Conservation (phyloP, 2,888 invertebrate genomes). For the Drosophila anomelani region DNA sequence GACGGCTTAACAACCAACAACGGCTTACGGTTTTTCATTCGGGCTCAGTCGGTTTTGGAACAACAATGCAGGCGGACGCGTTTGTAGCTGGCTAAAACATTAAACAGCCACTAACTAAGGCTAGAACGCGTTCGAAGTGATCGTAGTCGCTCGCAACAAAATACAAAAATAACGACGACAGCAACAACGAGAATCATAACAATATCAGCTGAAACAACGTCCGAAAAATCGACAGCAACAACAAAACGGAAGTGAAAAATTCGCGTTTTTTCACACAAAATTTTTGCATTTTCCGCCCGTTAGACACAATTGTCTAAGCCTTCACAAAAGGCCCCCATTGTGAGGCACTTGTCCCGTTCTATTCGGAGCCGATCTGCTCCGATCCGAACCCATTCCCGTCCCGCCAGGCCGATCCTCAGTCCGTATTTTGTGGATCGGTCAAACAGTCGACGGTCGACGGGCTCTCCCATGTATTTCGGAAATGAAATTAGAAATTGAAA, state of each 20-base stretch:
- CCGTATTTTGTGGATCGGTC: constrained; percentile 51
- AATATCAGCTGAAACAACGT: constrained; percentile 27
- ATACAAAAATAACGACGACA: background rate
- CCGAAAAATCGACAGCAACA: constrained; percentile 34
- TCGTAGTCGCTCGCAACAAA: constrained; percentile 28
- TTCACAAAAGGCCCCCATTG: constrained; percentile 57
- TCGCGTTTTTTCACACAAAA: constrained; percentile 73
- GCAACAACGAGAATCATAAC: constrained; percentile 5
- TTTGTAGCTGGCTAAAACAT: constrained; percentile 56
- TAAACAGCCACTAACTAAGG: constrained; percentile 18
- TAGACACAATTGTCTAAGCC: constrained; percentile 46
- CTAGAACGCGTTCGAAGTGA: constrained; percentile 66
- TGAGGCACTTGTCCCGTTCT: constrained; percentile 58
- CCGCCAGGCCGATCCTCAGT: constrained; percentile 36
- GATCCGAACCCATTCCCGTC: constrained; percentile 8
- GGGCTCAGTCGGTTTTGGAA: constrained; percentile 70
- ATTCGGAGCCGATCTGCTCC: constrained; percentile 23
- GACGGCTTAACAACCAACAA: constrained; percentile 30
- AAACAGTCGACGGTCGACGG: constrained; percentile 36
- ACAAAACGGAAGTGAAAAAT: constrained; percentile 76
- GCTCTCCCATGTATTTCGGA: constrained; percentile 65
- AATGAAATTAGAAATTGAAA: constrained; percentile 82
- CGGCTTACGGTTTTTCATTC: constrained; percentile 58
- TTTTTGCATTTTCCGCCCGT: constrained; percentile 71
- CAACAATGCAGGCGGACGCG: constrained; percentile 80